Evolutionary conservation across 2,888 invertebrate species (phyloP), one percentile per base, ranked within the genome.

Genomic region (Hyppa rectilinea): DNA sequence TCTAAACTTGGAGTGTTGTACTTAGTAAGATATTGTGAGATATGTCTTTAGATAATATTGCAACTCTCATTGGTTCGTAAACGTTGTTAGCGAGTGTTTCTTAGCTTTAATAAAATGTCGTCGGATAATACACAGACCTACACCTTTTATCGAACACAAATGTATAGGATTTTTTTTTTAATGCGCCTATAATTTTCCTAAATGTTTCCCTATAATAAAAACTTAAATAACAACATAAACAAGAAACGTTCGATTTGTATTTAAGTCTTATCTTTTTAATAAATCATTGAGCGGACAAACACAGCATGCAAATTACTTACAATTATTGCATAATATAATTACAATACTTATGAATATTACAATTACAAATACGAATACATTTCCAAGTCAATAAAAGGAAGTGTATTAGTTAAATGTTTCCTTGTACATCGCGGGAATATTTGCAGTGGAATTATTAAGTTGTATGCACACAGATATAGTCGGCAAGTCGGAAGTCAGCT

Each of bases 1-100:
- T 82, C 80, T 75, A 78, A 75, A 75, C 73, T 72, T 69, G 68
- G 66, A 73, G 60, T 73, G 53, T 80, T 62, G 83, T 78, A 63
- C 72, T 68, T 66, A 65, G 55, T 69, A 47, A 73, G 68, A 82
- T 75, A 60, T 68, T 69, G 62, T 71, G 63, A 53, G 71, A 75
- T 75, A 52, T 59, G 55, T 80, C 56, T 62, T 17, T 40, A 67
- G 63, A 71, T 80, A 80, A 67, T 80, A 76, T 78, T 71, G 47
- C 38, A 52, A 56, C 63, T 71, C 58, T 45, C 38, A 66, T n/a
- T 45, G 23, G 14, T 29, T 14, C 47, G 50, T 52, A 65, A 20
- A 59, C 17, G 23, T 52, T 40, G 31, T 50, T 40, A n/a, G 9
- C 56, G 17, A 73, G 20, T 9, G 5, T 36, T 43, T 64, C 26